Conservation (phyloP, 2,888 invertebrate genomes). For the Acanthopleura granulata region DNA sequence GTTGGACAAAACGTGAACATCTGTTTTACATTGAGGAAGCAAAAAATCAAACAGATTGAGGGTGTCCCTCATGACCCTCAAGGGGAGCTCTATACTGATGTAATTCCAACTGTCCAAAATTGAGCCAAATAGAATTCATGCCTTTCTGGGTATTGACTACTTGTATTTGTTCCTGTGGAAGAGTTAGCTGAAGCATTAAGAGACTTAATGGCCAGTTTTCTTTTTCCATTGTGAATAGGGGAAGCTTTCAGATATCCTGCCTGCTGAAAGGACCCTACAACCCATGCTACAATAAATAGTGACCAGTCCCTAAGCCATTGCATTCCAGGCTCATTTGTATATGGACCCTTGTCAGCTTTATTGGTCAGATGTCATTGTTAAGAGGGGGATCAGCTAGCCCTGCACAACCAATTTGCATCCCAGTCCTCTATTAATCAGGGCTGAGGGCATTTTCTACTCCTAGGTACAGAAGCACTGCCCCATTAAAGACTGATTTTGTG, state of each 20-base stretch:
- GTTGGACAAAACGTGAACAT: too few species aligned
- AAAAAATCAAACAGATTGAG: too few species aligned
- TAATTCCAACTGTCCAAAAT: slow-evolving; percentile 15
- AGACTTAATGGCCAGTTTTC: slow-evolving; percentile 7
- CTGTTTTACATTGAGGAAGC: too few species aligned
- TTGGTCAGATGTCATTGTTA: not conserved
- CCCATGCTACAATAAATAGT: not conserved
- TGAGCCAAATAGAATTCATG: slow-evolving; percentile 8
- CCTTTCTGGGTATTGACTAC: slow-evolving; percentile 4
- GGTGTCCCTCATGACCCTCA: slow-evolving; percentile 1
- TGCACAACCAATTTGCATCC: too few species aligned
- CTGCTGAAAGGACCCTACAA: not conserved
- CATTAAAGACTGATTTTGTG: too few species aligned
- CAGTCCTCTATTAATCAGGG: too few species aligned
- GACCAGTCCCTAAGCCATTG: not conserved
- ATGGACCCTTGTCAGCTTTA: not conserved
- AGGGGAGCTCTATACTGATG: not conserved
- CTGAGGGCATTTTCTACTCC: too few species aligned
- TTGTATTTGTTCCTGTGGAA: slow-evolving; percentile 16
- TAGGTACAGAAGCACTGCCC: too few species aligned
- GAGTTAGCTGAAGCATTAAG: not conserved
- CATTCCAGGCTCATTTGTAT: not conserved
- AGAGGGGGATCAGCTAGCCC: too few species aligned
- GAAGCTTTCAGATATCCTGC: not conserved
- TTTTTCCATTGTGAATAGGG: not conserved